Evolutionary conservation across 2,797 vertebrate genomes (phyloP).

Genomic region (Acrossocheilus fasciatus): DNA sequence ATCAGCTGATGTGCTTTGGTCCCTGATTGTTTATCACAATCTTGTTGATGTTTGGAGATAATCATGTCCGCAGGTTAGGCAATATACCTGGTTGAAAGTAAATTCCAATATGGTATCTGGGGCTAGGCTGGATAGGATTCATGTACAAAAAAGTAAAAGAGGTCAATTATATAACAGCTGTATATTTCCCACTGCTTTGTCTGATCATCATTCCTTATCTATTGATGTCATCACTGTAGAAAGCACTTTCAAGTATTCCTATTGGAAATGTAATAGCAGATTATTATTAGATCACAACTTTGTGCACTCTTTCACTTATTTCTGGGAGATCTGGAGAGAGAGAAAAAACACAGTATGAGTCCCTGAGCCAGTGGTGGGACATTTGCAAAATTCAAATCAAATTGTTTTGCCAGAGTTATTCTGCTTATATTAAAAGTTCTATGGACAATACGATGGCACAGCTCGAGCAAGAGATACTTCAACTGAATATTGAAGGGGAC

Average conservation of each 20-base stretch:
- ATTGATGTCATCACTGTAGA: too few relatives aligned
- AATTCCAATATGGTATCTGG: background rate
- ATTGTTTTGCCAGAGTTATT: too few relatives aligned
- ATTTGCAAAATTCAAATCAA: background rate
- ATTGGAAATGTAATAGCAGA: too few relatives aligned
- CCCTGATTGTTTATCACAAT: background rate
- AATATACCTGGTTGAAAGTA: background rate
- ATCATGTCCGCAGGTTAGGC: background rate
- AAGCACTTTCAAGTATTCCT: too few relatives aligned
- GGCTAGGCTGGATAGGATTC: background rate
- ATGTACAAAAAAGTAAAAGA: background rate
- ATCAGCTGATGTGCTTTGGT: background rate
- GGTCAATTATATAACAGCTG: background rate
- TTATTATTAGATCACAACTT: too few relatives aligned
- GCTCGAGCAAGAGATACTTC: background rate
- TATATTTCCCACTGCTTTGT: background rate
- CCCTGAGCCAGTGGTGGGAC: background rate
- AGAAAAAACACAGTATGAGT: background rate
- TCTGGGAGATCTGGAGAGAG: slow-evolving; percentile 25
- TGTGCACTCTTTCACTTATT: slow-evolving; percentile 10
- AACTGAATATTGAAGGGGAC: background rate
- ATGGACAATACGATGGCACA: background rate
- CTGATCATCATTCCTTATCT: too few relatives aligned
- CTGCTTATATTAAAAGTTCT: too few relatives aligned
- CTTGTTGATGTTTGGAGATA: background rate